phyloP scores from a whole-genome alignment of 2,888 invertebrate species.

The Argyra leucocephala region DNA sequence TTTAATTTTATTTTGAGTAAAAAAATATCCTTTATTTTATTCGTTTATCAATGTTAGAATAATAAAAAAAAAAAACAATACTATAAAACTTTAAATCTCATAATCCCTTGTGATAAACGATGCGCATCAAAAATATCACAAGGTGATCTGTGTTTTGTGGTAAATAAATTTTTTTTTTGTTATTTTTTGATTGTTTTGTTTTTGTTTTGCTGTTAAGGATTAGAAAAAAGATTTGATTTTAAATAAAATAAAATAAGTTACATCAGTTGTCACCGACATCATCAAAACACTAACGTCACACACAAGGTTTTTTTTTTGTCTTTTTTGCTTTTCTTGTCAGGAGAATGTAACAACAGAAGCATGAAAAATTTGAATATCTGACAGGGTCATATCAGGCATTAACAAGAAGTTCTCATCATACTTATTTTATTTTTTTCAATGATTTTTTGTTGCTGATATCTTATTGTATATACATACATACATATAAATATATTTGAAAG shows the following conservation, averaged over 20 bases:
- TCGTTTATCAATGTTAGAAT: too few species aligned
- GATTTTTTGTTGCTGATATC: too few species aligned
- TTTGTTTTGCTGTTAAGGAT: neutral
- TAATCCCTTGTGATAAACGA: constrained; percentile 18
- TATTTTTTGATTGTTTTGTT: neutral
- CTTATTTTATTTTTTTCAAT: neutral
- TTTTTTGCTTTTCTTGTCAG: too few species aligned
- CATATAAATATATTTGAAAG: neutral
- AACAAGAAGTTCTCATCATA: neutral
- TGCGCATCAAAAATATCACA: constrained; percentile 7
- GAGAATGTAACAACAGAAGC: constrained; percentile 1
- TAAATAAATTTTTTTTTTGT: neutral
- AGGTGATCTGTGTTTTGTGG: neutral
- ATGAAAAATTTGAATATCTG: neutral
- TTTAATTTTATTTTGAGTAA: too few species aligned
- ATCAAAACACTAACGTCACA: neutral
- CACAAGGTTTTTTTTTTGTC: too few species aligned
- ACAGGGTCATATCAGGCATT: constrained; percentile 9
- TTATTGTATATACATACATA: neutral
- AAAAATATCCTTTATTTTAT: neutral
- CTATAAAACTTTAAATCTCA: neutral
- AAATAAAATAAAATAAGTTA: neutral
- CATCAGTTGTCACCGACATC: constrained; percentile 9
- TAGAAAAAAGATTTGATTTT: neutral
- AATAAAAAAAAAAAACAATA: neutral